phyloP scores from a whole-genome alignment of 2,113 vertebrate genomes.

The Odocoileus hemionus region DNA sequence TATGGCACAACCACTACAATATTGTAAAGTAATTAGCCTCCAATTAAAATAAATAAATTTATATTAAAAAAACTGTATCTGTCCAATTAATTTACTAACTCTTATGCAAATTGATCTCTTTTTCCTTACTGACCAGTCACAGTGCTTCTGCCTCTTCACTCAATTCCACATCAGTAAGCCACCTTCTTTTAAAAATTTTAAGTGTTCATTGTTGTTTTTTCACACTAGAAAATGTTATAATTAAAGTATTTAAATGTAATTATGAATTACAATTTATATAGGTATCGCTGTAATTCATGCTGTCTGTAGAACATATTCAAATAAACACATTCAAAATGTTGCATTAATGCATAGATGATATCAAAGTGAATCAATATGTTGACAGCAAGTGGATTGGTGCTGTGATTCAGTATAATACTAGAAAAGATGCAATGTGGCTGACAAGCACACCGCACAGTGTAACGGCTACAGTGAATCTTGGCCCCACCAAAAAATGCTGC shows the following conservation, averaged over 20 bases:
- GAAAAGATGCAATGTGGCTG: background rate
- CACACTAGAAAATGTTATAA: conserved; percentile 3
- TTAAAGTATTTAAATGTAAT: background rate
- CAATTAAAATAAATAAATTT: background rate
- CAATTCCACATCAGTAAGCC: background rate
- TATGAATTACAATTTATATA: background rate
- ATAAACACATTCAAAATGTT: background rate
- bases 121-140: background rate
- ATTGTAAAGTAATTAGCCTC: background rate
- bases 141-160: background rate
- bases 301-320: background rate
- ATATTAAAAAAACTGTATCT: background rate
- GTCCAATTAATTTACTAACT: background rate
- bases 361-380: background rate
- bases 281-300: background rate
- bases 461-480: background rate
- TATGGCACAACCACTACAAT: background rate
- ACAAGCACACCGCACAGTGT: too few species aligned
- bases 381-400: background rate
- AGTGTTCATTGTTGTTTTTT: background rate
- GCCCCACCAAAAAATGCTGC: background rate
- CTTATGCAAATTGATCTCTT: background rate
- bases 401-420: background rate
- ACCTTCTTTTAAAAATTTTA: background rate
- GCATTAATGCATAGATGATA: background rate